These are phyloP conservation scores for Drosophila nigrodunni DNA, from an alignment of 1,140 invertebrate genomes.

Conservation along the genomic window DNA sequence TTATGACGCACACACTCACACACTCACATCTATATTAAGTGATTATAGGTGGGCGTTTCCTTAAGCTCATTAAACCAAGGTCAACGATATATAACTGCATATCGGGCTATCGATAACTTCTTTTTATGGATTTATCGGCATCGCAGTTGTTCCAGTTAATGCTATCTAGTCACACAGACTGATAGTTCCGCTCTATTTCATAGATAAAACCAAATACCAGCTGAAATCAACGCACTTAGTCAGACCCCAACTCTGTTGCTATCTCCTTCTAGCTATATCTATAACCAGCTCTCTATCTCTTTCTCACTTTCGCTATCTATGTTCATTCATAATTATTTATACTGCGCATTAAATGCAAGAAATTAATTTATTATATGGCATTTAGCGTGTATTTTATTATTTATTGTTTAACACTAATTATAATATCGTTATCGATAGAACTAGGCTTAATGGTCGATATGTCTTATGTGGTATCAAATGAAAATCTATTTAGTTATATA, in stretches of 20 bases:
- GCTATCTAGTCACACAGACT: background rate
- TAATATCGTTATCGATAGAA: constrained; percentile 22
- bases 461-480: constrained; percentile 3
- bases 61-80: constrained; percentile 12
- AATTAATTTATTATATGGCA: constrained; percentile 68
- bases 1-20: constrained; percentile 31
- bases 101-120: constrained; percentile 1
- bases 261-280: background rate
- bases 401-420: constrained; percentile 26
- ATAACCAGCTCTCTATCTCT: background rate
- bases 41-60: constrained; percentile 14
- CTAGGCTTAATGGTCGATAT: constrained; percentile 15
- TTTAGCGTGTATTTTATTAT: constrained; percentile 43
- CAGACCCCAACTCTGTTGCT: background rate
- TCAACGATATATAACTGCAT: background rate
- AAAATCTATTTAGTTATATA: background rate
- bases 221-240: constrained; percentile 19
- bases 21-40: background rate
- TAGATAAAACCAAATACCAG: constrained; percentile 29
- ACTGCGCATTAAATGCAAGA: constrained; percentile 68
- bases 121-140: constrained; percentile 1
- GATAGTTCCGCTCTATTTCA: constrained; percentile 17
- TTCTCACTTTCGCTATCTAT: constrained; percentile 17
- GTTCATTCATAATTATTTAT: constrained; percentile 34
- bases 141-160: background rate